Evolutionary conservation across 1,140 invertebrate genomes (phyloP), one percentile per base, ranked within the genome.

Genomic region (Drosophila nannoptera): DNA sequence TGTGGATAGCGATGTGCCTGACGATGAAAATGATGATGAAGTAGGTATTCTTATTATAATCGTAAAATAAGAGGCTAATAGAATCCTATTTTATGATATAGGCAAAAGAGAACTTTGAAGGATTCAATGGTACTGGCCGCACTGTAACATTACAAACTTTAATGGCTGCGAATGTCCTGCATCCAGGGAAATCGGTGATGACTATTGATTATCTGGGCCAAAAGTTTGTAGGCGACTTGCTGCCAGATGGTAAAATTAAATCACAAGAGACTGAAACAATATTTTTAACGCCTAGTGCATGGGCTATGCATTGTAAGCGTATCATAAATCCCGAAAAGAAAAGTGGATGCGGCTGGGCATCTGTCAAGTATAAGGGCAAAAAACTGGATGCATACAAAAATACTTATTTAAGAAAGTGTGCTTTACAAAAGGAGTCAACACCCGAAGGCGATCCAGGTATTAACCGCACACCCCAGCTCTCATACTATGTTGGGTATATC

Each of bases 281-380:
- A 77, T 97, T 97, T 90, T 93, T 94, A 63, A 96, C 96, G n/a
- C 96, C 96, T 16, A 96, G 95, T 81, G 95, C 96, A 4, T 97
- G 96, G 96, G 96, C 96, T 0, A 95, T 96, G 81, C 94, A 96
- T 87, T 97, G 96, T 88, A 97, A 97, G 84, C 92, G 95, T 68
- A 95, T 97, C 49, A 95, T 97, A 14, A 97, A 97, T 90, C 96
- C 96, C 5, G 94, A 96, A 55, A 97, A 97, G 88, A 97, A 96
- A 87, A 96, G 95, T 36, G 96, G 96, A 1, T 97, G 96, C 91
- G 96, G 96, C 4, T 97, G 96, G 96, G 95, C 96, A 6, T 96
- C 93, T 14, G 93, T 94, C 0, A 93, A 94, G 83, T 97, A 96
- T 87, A 94, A 93, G 89, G 95, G 95, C 0, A 95, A 94, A 80